These are phyloP conservation scores for Ridgeia piscesae DNA, from an alignment of 1,140 invertebrate genomes.

Conservation along the genomic window DNA sequence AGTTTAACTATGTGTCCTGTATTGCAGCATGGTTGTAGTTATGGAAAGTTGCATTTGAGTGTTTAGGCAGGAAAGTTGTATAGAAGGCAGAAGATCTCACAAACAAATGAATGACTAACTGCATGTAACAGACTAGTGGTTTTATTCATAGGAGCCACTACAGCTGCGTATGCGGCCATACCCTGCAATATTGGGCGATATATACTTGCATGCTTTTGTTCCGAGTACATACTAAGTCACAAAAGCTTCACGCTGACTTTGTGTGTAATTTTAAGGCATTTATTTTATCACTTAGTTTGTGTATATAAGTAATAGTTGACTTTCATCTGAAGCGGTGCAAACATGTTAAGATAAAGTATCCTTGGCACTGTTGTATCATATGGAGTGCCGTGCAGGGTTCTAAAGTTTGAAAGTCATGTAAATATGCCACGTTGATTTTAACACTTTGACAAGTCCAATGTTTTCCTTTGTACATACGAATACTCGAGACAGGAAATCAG, in stretches of 20 bases:
- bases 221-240: background rate
- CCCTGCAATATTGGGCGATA: conserved; percentile 3
- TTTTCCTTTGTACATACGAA: background rate
- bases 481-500: background rate
- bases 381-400: background rate
- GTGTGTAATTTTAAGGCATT: background rate
- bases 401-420: background rate
- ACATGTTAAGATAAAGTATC: background rate
- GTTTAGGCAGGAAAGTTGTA: background rate
- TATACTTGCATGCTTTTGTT: background rate
- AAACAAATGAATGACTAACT: background rate
- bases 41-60: background rate
- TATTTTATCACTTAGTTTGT: background rate
- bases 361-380: background rate
- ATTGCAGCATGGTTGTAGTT: background rate
- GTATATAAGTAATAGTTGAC: background rate
- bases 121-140: background rate
- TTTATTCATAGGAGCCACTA: background rate
- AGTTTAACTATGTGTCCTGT: background rate
- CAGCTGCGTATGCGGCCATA: background rate
- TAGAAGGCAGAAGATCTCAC: background rate
- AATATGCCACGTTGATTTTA: background rate
- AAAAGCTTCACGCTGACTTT: background rate
- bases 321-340: background rate
- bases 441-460: background rate